Evolutionary conservation across 2,888 invertebrate species (phyloP).

Genomic region (Cataglyphis rosenhaueri): DNA sequence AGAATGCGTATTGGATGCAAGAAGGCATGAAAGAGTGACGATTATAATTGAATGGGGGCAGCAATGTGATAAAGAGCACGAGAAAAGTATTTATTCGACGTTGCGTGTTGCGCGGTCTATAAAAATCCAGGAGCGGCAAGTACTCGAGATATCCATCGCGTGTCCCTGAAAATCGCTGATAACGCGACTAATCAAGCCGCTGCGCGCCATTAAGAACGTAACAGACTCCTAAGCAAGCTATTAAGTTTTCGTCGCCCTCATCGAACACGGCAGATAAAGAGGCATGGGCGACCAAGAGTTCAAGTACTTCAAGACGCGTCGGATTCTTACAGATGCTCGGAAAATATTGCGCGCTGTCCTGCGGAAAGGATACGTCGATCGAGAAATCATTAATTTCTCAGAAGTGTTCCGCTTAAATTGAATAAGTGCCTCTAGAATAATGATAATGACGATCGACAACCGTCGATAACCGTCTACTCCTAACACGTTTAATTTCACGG

Average conservation of each 20-base stretch:
- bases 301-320: neutral
- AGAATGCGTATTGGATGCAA: neutral
- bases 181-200: conserved; percentile 16
- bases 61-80: neutral
- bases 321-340: neutral
- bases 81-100: conserved; percentile 24
- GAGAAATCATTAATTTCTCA: neutral
- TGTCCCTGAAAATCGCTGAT: conserved; percentile 38
- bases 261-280: conserved; percentile 57
- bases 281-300: conserved; percentile 9
- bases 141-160: conserved; percentile 42
- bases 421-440: neutral
- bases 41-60: neutral
- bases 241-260: conserved; percentile 64
- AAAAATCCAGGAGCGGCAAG: conserved; percentile 43
- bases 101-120: conserved; percentile 10
- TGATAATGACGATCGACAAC: neutral
- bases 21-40: too few species aligned
- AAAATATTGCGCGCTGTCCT: conserved; percentile 15
- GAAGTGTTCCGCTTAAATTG: neutral
- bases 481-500: neutral
- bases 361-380: neutral
- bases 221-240: conserved; percentile 42
- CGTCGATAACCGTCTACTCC: neutral
- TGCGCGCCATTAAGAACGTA: conserved; percentile 27